Evolutionary conservation across 2,888 invertebrate species (phyloP), one percentile per base, ranked within the genome.

Genomic region (Byasa hedistus): DNA sequence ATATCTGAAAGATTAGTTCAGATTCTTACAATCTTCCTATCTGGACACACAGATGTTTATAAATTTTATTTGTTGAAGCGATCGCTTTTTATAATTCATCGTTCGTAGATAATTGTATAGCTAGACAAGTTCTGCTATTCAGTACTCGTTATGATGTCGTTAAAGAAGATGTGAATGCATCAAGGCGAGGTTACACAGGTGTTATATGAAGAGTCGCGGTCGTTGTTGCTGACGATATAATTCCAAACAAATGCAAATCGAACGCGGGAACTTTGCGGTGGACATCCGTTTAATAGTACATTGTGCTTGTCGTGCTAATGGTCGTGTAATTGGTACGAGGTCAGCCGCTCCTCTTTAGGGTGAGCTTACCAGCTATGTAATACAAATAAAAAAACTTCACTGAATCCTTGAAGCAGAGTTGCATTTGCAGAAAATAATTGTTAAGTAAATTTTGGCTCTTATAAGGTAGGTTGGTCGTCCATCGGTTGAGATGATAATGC

Each of bases 241-340:
- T 85, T 84, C 82, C 84, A 89, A 86, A 89, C 88, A 88, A 89
- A 91, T 88, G 89, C 84, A 88, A 91, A 89, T 90, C 81, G 81
- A 82, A 80, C 80, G 76, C 78, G 79, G 56, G 48, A 63, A 48
- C 56, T 23, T 39, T 44, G 48, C 56, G 56, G 36, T 56, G 57
- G 63, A 63, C 48, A 86, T 87, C 87, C 86, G 84, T 80, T 84
- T 86, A 89, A 89, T 86, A 79, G 81, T 77, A 73, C 81, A 89
- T 89, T 89, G 87, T 89, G 80, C 80, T 80, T 81, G 73, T 76
- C 74, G 79, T 83, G 81, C 83, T 90, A 90, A 90, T 89, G 86
- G 82, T 73, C 75, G 80, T 72, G 82, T 89, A 90, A 91, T 89
- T 89, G 86, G 86, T 80, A 79, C 87, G 87, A 86, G 85, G 84